Conservation (phyloP, 2,113 vertebrate genomes). For the Cranoglanis bouderius region DNA sequence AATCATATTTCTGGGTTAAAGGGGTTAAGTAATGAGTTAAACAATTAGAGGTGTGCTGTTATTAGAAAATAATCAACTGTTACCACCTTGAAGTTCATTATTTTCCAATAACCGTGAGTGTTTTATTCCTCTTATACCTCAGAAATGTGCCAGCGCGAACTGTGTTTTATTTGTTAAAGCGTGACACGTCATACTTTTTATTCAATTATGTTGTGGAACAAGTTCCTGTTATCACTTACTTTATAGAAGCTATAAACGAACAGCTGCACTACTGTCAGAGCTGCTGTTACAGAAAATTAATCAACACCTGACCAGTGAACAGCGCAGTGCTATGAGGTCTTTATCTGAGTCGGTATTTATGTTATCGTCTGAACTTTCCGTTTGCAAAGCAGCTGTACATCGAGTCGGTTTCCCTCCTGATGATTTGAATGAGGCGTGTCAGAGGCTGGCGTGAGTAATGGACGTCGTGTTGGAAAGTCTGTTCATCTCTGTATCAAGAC, state of each 20-base stretch:
- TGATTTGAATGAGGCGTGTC: background rate
- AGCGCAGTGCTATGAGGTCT: background rate
- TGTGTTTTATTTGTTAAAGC: background rate
- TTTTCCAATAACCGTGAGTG: background rate
- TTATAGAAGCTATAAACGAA: background rate
- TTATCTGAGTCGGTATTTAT: background rate
- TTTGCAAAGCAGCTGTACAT: background rate
- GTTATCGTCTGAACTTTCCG: background rate
- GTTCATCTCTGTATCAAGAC: background rate
- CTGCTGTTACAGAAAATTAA: background rate
- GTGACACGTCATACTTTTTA: background rate
- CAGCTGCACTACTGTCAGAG: background rate
- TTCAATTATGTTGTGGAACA: background rate
- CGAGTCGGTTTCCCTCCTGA: background rate
- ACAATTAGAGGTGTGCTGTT: background rate
- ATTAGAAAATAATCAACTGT: background rate
- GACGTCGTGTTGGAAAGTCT: background rate
- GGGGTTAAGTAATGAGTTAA: background rate
- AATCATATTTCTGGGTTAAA: conserved; percentile 1
- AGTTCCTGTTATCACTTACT: background rate
- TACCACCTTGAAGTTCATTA: background rate
- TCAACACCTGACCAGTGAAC: background rate
- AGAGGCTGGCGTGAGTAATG: background rate
- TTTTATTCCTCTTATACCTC: no score
- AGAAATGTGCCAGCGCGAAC: no score